These are phyloP conservation scores for Choristoneura fumiferana DNA, from an alignment of 1,140 invertebrate species.

Conservation along the genomic window DNA sequence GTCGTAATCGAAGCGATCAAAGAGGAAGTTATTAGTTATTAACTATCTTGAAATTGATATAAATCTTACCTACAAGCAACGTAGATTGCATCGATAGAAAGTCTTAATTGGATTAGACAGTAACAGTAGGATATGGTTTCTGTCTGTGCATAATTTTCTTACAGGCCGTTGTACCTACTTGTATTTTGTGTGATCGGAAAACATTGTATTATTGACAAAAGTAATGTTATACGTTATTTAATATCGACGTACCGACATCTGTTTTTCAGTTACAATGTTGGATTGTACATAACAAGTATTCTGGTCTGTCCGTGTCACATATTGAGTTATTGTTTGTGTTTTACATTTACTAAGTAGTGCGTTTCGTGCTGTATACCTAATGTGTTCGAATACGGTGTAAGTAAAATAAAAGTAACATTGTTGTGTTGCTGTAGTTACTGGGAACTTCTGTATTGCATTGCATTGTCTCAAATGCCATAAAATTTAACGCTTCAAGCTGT, in stretches of 20 bases:
- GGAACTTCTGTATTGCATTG: no score
- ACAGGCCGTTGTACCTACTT: no score
- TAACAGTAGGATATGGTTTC: no score
- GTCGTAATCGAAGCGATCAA: not conserved
- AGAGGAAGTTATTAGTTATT: constrained; percentile 10
- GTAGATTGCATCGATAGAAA: constrained; percentile 1
- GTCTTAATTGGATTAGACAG: not conserved
- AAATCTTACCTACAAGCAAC: constrained; percentile 1
- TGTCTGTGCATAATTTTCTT: no score
- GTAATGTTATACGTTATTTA: constrained; percentile 18
- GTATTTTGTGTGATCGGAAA: no score
- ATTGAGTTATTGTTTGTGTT: constrained; percentile 1
- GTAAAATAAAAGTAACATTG: constrained; percentile 4
- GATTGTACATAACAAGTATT: constrained; percentile 10
- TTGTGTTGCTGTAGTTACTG: no score
- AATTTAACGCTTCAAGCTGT: no score
- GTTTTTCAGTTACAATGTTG: constrained; percentile 29
- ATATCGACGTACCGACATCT: constrained; percentile 26
- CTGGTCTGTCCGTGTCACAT: not conserved
- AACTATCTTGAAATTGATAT: not conserved
- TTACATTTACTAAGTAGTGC: not conserved
- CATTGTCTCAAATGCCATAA: no score
- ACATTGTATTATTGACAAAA: not conserved
- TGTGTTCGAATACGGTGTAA: constrained; percentile 32
- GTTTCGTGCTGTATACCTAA: constrained; percentile 15